Evolutionary conservation across 2,888 invertebrate genomes (phyloP).

Genomic region (Sarcophaga carnaria): DNA sequence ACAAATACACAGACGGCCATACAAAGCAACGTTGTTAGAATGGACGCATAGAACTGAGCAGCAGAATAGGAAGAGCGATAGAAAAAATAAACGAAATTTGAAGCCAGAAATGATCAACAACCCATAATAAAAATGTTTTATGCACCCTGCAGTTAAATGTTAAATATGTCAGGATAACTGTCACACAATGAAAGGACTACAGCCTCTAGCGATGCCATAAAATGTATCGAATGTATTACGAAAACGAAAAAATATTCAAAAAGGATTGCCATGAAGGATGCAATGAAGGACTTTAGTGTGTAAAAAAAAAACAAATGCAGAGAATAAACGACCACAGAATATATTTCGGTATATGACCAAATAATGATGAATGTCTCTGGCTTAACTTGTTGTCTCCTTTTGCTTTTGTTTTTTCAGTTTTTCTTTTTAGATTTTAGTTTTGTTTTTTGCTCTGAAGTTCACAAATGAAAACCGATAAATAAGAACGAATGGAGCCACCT

Average conservation of each 20-base stretch:
- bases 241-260: neutral
- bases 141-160: constrained; percentile 70
- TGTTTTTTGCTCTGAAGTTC: neutral
- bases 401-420: neutral
- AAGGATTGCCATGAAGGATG: neutral
- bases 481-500: neutral
- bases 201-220: constrained; percentile 13
- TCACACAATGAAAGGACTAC: constrained; percentile 60
- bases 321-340: constrained; percentile 60
- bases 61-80: neutral
- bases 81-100: constrained; percentile 9
- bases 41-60: neutral
- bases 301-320: neutral
- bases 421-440: neutral
- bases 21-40: neutral
- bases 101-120: constrained; percentile 60
- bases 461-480: constrained; percentile 25
- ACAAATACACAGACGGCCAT: constrained; percentile 22
- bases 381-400: constrained; percentile 30
- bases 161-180: constrained; percentile 71
- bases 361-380: constrained; percentile 64
- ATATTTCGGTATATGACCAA: constrained; percentile 59
- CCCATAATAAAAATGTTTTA: constrained; percentile 50
- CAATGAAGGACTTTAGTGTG: neutral
- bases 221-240: neutral